Evolutionary conservation across 30 jellyfish, hydroid and myxozoan species (phyloP).

Genomic region (Catostylus mosaicus): DNA sequence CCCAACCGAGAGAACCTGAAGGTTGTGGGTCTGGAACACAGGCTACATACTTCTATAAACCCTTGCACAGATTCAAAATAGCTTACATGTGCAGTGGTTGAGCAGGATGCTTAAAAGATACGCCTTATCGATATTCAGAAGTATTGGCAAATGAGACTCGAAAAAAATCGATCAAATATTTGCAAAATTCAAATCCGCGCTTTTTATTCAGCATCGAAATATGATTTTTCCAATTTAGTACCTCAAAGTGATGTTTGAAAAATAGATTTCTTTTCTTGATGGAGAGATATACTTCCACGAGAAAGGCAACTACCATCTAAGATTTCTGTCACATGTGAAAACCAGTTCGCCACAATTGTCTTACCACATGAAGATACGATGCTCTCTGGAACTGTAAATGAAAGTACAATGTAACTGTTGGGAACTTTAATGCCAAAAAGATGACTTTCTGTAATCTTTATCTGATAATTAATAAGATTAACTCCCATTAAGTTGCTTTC

Average conservation of each 20-base stretch:
- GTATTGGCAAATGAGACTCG: too few species aligned
- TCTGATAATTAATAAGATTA: background rate
- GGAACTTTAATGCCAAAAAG: constrained; percentile 31
- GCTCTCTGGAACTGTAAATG: constrained; percentile 33
- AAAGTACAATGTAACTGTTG: constrained; percentile 1
- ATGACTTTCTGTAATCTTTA: background rate
- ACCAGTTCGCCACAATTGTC: background rate
- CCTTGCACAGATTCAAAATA: too few species aligned
- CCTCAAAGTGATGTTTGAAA: background rate
- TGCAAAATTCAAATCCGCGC: too few species aligned
- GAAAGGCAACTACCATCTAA: background rate
- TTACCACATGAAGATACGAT: background rate
- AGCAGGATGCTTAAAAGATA: too few species aligned
- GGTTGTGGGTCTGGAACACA: too few species aligned
- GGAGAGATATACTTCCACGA: background rate
- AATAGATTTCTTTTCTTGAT: background rate
- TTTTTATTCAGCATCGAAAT: too few species aligned
- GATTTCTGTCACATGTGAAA: background rate
- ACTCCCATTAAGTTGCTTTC: constrained; percentile 2
- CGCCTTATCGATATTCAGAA: too few species aligned
- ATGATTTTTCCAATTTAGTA: too few species aligned
- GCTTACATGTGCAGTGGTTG: too few species aligned
- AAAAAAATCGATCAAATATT: too few species aligned
- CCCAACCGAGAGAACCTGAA: too few species aligned
- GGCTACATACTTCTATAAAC: too few species aligned